These are phyloP conservation scores for Sphenodon punctatus DNA, from an alignment of 2,797 vertebrate species.

Conservation along the genomic window DNA sequence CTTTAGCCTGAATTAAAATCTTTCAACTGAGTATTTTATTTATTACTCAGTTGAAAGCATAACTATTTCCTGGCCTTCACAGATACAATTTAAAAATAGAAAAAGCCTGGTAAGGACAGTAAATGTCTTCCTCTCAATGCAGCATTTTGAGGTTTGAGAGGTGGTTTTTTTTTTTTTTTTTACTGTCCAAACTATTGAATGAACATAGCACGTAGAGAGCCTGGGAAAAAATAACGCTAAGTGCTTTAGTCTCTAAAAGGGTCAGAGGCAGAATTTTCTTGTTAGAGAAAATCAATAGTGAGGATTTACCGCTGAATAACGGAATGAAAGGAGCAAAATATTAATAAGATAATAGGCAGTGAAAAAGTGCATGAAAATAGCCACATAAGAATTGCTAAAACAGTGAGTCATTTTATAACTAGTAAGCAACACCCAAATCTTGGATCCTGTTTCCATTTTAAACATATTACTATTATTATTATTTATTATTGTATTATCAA, in stretches of 20 bases:
- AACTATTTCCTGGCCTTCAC: not conserved
- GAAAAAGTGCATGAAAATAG: not conserved
- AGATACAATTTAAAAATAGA: not conserved
- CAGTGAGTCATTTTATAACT: not conserved
- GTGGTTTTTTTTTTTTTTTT: not conserved
- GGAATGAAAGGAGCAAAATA: not conserved
- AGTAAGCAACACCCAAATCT: rapidly evolving
- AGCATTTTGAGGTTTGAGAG: not conserved
- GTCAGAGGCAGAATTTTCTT: not conserved
- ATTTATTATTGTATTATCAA: too few relatives aligned
- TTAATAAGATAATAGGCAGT: not conserved
- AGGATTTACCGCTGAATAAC: not conserved
- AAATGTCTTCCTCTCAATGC: not conserved
- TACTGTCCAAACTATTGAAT: not conserved
- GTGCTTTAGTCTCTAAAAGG: not conserved
- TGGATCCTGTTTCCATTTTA: not conserved
- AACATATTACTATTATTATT: not conserved
- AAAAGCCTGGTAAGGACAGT: not conserved
- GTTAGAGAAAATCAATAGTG: not conserved
- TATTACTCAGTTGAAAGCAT: not conserved
- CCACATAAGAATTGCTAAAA: not conserved
- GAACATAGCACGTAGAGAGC: not conserved
- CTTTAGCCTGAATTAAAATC: not conserved
- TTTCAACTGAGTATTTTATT: not conserved
- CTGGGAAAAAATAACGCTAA: not conserved